Evolutionary conservation across 2,888 invertebrate species (phyloP).

Genomic region (Oscheius sp.): DNA sequence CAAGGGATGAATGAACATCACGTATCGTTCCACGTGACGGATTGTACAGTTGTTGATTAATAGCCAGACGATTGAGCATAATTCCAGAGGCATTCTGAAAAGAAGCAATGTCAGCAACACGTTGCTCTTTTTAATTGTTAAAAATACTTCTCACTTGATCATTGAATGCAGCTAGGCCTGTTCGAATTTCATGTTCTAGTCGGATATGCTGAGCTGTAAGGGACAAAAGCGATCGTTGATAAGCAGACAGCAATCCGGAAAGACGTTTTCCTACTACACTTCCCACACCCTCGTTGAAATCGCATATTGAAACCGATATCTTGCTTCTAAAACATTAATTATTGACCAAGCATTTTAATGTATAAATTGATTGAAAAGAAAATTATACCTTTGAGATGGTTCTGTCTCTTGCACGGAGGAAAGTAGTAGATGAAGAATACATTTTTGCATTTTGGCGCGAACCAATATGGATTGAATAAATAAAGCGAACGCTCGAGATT

Average conservation of each 20-base stretch:
- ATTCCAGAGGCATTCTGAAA: constrained; percentile 42
- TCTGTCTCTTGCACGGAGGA: constrained; percentile 77
- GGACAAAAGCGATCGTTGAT: constrained; percentile 67
- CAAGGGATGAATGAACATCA: constrained; percentile 65
- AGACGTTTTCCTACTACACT: constrained; percentile 43
- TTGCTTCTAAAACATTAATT: constrained; percentile 60
- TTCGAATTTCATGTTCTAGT: constrained; percentile 67
- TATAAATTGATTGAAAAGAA: neutral
- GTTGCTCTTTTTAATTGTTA: neutral
- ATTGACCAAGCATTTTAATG: constrained; percentile 1
- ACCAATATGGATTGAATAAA: constrained; percentile 66
- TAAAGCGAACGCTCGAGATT: constrained; percentile 78
- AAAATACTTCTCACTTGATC: too few species aligned
- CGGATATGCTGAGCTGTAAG: constrained; percentile 69
- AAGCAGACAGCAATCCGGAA: constrained; percentile 63
- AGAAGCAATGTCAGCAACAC: neutral
- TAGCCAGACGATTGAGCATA: constrained; percentile 68
- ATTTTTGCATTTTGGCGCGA: constrained; percentile 83
- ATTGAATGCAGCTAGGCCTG: constrained; percentile 53
- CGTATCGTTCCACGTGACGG: constrained; percentile 62
- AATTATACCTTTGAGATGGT: constrained; percentile 2
- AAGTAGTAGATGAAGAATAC: constrained; percentile 84
- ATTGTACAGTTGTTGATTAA: constrained; percentile 60
- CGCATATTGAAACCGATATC: constrained; percentile 67
- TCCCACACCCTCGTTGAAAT: constrained; percentile 69